These are phyloP conservation scores for Proctacanthus coquilletti DNA, from an alignment of 1,140 invertebrate genomes.

Conservation along the genomic window DNA sequence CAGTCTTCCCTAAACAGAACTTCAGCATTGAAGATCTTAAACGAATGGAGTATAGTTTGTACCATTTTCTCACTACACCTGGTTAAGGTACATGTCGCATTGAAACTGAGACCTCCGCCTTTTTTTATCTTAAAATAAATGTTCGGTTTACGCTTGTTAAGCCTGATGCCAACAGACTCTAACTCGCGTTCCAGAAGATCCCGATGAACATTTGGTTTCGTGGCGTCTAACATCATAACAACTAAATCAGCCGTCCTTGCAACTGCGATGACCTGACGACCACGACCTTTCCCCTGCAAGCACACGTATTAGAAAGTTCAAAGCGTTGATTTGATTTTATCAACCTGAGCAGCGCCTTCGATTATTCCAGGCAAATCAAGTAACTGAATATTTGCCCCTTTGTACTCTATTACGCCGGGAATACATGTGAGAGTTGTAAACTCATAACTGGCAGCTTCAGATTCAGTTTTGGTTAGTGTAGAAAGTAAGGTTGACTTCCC, in stretches of 20 bases:
- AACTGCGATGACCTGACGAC: constrained; percentile 85
- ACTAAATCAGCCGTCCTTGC: constrained; percentile 92
- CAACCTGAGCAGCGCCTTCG: constrained; percentile 83
- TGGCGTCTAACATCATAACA: constrained; percentile 97
- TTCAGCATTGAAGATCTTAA: constrained; percentile 99
- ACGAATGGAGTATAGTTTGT: constrained; percentile 95
- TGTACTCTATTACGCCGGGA: constrained; percentile 95
- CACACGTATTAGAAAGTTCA: background rate
- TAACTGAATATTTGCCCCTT: constrained; percentile 95
- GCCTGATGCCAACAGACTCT: constrained; percentile 88
- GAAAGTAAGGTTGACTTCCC: constrained; percentile 92
- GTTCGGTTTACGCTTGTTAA: constrained; percentile 89
- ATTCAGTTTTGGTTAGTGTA: constrained; percentile 86
- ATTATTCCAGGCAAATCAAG: constrained; percentile 95
- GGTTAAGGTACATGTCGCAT: constrained; percentile 85
- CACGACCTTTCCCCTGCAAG: constrained; percentile 67
- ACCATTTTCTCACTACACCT: constrained; percentile 95
- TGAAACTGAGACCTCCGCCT: constrained; percentile 97
- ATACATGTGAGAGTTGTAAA: constrained; percentile 99
- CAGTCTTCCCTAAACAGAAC: constrained; percentile 94
- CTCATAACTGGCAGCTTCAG: constrained; percentile 93
- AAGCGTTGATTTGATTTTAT: background rate
- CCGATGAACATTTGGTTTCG: constrained; percentile 89
- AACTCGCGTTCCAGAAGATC: constrained; percentile 82
- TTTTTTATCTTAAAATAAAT: constrained; percentile 99